Evolutionary conservation across 2,888 invertebrate species (phyloP).

Genomic region (Synanthedon andrenaeformis): DNA sequence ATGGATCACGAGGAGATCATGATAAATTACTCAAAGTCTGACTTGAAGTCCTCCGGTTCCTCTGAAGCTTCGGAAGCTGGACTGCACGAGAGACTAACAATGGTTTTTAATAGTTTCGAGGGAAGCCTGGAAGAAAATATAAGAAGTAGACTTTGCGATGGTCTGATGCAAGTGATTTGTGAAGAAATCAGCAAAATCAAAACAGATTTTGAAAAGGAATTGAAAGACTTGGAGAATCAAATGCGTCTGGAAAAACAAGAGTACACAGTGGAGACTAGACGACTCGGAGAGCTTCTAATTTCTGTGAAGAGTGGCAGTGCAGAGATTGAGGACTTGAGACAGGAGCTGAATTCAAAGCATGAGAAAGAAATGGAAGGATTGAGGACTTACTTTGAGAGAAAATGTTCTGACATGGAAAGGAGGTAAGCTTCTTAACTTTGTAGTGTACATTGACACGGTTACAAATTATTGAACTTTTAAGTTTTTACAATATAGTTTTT

Average conservation of each 20-base stretch:
- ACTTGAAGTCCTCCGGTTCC: constrained; percentile 39
- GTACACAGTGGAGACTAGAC: constrained; percentile 63
- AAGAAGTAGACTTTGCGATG: constrained; percentile 60
- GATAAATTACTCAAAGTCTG: constrained; percentile 53
- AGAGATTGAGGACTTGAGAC: constrained; percentile 65
- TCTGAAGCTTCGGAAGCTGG: constrained; percentile 51
- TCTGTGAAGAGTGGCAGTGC: constrained; percentile 70
- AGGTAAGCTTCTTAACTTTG: constrained; percentile 57
- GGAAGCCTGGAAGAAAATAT: constrained; percentile 50
- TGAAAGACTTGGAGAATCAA: constrained; percentile 49
- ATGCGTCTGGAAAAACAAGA: constrained; percentile 71
- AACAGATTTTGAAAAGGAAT: constrained; percentile 45
- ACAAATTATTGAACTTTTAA: not conserved
- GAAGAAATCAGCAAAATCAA: constrained; percentile 65
- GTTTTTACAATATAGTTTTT: not conserved
- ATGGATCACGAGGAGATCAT: constrained; percentile 64
- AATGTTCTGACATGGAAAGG: constrained; percentile 83
- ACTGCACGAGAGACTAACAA: constrained; percentile 41
- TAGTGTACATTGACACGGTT: not conserved
- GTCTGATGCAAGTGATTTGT: constrained; percentile 65
- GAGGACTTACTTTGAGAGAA: constrained; percentile 82
- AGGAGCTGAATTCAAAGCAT: constrained; percentile 75
- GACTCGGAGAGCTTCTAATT: constrained; percentile 65
- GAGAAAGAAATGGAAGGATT: constrained; percentile 83
- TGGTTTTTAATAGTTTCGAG: constrained; percentile 42